A percentile compares a stretch with the other conserved stretches of the same genome.
Conservation (phyloP, 2,113 vertebrate genomes). For the Regulus satrapa region DNA sequence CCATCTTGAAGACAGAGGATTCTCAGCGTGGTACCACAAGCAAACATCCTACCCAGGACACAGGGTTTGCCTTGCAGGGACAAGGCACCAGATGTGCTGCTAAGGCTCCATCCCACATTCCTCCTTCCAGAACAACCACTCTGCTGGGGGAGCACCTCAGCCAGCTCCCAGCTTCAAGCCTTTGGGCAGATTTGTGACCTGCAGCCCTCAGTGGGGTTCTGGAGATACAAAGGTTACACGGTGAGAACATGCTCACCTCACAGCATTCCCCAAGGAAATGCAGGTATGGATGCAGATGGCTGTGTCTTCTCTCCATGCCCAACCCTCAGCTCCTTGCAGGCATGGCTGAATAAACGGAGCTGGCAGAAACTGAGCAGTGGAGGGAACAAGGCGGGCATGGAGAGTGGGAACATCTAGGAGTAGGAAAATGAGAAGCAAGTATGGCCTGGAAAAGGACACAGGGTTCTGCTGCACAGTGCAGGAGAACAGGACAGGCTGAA, state of each 20-base stretch:
- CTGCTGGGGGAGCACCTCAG: neutral
- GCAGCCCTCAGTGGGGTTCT: rapidly evolving
- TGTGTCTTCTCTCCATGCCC: neutral
- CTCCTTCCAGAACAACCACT: neutral
- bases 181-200: neutral
- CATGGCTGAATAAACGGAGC: neutral
- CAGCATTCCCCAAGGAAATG: neutral
- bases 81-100: neutral
- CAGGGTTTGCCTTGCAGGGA: neutral
- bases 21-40: neutral
- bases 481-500: neutral
- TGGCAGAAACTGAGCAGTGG: neutral
- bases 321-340: neutral
- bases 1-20: neutral
- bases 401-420: neutral
- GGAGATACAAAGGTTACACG: neutral
- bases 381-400: neutral
- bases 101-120: rapidly evolving
- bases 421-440: neutral
- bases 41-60: neutral
- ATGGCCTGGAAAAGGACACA: neutral
- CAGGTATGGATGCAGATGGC: neutral
- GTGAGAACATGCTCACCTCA: neutral
- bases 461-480: neutral
- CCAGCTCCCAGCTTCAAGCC: neutral